Percentiles rank a stretch among this genome's conserved stretches.
Evolutionary conservation across 2,797 vertebrate species (phyloP).

Genomic region (Buceros bicornis): DNA sequence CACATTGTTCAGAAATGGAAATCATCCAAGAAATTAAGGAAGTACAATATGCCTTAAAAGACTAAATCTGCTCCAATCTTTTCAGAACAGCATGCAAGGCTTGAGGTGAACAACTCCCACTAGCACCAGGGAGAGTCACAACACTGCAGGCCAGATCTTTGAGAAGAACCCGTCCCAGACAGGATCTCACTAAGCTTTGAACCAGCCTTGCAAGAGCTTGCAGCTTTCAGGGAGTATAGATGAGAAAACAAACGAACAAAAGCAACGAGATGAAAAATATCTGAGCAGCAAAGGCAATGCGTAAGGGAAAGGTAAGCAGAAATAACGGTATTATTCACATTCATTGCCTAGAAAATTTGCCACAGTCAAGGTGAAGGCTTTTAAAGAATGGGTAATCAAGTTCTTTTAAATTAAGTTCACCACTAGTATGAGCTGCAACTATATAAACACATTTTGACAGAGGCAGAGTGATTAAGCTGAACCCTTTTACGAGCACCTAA

Average conservation of each 20-base stretch:
- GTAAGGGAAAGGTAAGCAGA: background rate
- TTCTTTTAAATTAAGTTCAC: background rate
- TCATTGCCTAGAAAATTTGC: background rate
- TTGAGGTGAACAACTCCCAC: background rate
- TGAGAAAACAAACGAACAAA: background rate
- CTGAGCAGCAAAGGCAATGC: background rate
- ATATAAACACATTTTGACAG: background rate
- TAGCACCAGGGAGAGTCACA: background rate
- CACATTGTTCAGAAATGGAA: slow-evolving; percentile 20
- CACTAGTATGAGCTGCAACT: background rate
- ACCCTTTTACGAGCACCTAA: background rate
- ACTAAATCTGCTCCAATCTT: background rate
- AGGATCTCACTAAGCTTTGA: background rate
- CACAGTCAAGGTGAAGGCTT: background rate
- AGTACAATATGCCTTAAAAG: background rate
- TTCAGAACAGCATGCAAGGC: background rate
- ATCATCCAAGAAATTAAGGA: background rate
- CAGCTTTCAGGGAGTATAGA: background rate
- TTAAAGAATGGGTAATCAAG: background rate
- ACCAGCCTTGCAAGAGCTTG: background rate
- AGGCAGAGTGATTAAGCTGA: background rate
- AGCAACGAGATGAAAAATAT: background rate
- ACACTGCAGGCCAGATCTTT: background rate
- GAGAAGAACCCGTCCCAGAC: background rate
- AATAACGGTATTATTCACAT: background rate